Evolutionary conservation across 2,888 invertebrate species (phyloP).

Genomic region (Epinotia brunnichana): DNA sequence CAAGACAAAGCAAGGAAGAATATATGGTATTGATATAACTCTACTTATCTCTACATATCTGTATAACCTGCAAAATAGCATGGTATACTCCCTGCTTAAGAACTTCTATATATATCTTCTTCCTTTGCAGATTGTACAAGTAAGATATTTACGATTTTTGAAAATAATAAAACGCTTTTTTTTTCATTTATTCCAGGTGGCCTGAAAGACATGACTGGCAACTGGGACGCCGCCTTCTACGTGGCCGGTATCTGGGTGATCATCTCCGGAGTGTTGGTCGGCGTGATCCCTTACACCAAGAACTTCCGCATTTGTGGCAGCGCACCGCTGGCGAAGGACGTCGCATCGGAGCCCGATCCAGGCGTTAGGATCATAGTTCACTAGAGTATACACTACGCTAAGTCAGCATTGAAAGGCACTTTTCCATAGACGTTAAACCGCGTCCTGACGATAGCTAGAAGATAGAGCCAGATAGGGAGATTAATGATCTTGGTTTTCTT

Average conservation of each 20-base stretch:
- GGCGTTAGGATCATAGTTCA: constrained; percentile 76
- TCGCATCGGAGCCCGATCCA: constrained; percentile 74
- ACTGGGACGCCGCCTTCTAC: constrained; percentile 92
- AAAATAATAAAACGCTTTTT: not conserved
- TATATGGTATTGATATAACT: no score
- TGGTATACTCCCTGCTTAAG: no score
- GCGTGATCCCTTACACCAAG: constrained; percentile 86
- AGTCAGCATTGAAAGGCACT: not conserved
- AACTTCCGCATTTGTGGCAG: constrained; percentile 85
- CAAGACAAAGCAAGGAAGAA: no score
- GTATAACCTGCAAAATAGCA: no score
- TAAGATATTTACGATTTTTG: not conserved
- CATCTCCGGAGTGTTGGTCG: constrained; percentile 88
- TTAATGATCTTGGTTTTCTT: no score
- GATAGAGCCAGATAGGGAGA: no score
- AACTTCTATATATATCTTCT: no score
- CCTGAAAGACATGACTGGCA: constrained; percentile 85
- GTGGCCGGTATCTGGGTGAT: constrained; percentile 92
- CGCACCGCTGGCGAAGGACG: constrained; percentile 78
- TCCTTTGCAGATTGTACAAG: no score
- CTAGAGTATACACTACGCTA: constrained; percentile 51
- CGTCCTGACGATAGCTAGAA: no score
- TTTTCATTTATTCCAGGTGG: constrained; percentile 61
- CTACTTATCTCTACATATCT: no score
- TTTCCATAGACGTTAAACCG: no score